Evolutionary conservation across 2,113 vertebrate species (phyloP).

Genomic region (Vireo altiloquus): DNA sequence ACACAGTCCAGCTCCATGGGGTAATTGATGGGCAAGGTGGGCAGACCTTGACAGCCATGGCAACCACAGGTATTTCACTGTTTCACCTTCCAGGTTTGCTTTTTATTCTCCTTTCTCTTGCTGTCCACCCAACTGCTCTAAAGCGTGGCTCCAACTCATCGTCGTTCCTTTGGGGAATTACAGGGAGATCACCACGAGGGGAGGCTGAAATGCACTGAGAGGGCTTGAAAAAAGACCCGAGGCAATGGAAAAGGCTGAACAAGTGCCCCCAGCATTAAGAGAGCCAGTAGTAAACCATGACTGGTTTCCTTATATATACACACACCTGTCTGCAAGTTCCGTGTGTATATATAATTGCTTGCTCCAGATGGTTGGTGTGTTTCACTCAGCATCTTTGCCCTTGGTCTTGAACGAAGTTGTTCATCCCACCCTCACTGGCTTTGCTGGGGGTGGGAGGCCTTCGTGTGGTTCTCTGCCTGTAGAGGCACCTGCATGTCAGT

Average conservation of each 20-base stretch:
- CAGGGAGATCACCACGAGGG: neutral
- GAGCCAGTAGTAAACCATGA: neutral
- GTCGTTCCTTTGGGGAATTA: neutral
- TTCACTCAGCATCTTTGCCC: constrained; percentile 26
- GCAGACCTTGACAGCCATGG: constrained; percentile 73
- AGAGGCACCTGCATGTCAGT: constrained; percentile 51
- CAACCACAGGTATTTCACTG: constrained; percentile 80
- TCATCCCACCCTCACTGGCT: constrained; percentile 17
- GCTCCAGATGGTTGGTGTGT: neutral
- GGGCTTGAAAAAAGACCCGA: neutral
- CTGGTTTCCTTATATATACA: constrained; percentile 60
- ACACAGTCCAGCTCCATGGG: constrained; percentile 81
- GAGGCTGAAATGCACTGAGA: neutral
- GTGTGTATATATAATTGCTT: constrained; percentile 53
- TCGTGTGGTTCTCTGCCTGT: neutral
- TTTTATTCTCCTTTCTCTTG: neutral
- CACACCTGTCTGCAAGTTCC: neutral
- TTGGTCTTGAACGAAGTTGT: constrained; percentile 4
- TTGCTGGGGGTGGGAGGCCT: neutral
- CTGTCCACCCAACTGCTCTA: neutral
- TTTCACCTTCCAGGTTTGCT: neutral
- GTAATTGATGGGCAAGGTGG: constrained; percentile 71
- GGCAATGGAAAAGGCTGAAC: neutral
- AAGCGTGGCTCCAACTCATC: neutral
- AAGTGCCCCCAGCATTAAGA: constrained; percentile 57